These are phyloP conservation scores for Desmophyllum pertusum DNA, from an alignment of 92 coral and sea anemone species.

Conservation along the genomic window DNA sequence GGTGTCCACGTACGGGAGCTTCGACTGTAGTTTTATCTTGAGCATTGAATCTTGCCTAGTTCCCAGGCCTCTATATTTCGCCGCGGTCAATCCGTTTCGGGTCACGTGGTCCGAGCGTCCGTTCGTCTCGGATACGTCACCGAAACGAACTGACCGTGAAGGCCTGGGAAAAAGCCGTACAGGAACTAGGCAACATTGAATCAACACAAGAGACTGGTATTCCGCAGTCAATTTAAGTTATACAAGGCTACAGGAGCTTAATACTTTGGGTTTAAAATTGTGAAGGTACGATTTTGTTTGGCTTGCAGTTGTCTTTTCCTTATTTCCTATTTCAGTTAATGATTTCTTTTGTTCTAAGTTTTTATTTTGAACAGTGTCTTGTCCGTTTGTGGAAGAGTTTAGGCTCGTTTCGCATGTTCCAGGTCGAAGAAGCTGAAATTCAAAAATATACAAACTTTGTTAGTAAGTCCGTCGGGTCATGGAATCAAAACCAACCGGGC, in stretches of 20 bases:
- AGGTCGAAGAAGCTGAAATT: constrained; percentile 34
- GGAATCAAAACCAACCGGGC: neutral
- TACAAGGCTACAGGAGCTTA: constrained; percentile 19
- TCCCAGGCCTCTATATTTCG: no score
- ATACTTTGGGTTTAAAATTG: constrained; percentile 11
- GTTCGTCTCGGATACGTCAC: no score
- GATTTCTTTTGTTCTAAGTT: constrained; percentile 14
- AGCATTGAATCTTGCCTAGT: no score
- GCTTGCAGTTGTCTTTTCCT: neutral
- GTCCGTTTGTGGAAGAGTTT: constrained; percentile 12
- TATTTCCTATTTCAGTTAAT: constrained; percentile 4
- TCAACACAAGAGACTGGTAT: no score
- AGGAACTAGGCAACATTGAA: no score
- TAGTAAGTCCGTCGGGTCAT: neutral
- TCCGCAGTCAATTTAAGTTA: neutral
- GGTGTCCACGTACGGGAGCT: no score
- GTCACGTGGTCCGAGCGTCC: no score
- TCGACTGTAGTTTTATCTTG: no score
- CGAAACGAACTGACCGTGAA: no score
- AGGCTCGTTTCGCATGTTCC: constrained; percentile 54
- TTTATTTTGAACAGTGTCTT: neutral
- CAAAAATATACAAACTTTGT: neutral
- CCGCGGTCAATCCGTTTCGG: no score
- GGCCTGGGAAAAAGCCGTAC: no score
- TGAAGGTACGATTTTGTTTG: constrained; percentile 6